phyloP scores from a whole-genome alignment of 2,797 vertebrate species.

The Smutsia gigantea region DNA sequence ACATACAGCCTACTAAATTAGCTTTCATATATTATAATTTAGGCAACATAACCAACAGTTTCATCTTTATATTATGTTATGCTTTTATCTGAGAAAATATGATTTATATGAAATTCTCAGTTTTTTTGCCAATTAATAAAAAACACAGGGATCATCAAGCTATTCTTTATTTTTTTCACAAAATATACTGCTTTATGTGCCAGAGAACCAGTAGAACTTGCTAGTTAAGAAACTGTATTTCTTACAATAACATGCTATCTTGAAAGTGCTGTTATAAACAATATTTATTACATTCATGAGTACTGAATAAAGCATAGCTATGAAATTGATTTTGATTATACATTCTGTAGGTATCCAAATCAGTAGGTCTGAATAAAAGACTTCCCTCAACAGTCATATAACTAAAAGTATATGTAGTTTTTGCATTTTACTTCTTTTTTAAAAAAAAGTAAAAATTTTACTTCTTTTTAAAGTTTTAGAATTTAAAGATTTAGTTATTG shows the following conservation, averaged over 20 bases:
- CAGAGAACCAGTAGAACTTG: constrained; percentile 20
- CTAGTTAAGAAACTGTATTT: constrained; percentile 41
- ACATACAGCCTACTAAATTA: neutral
- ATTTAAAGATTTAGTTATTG: neutral
- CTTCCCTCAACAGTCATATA: constrained; percentile 23
- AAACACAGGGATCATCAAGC: constrained; percentile 9
- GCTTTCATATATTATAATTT: neutral
- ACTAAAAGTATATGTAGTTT: neutral
- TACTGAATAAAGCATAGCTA: constrained; percentile 38
- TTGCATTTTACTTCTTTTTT: constrained; percentile 41
- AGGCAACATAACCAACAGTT: neutral
- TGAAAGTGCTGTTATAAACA: constrained; percentile 65
- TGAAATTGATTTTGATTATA: constrained; percentile 54
- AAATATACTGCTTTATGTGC: constrained; percentile 27
- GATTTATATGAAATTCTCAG: neutral
- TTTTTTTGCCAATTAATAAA: constrained; percentile 42
- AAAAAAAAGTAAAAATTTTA: neutral
- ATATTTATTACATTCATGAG: neutral
- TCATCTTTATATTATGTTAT: neutral
- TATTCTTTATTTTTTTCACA: constrained; percentile 33
- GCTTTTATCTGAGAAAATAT: constrained; percentile 19
- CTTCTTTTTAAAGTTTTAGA: constrained; percentile 35
- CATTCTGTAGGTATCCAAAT: neutral
- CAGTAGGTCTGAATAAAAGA: constrained; percentile 5
- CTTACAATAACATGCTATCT: constrained; percentile 4